Conservation (phyloP, 1,140 invertebrate species). For the Choristoneura fumiferana region DNA sequence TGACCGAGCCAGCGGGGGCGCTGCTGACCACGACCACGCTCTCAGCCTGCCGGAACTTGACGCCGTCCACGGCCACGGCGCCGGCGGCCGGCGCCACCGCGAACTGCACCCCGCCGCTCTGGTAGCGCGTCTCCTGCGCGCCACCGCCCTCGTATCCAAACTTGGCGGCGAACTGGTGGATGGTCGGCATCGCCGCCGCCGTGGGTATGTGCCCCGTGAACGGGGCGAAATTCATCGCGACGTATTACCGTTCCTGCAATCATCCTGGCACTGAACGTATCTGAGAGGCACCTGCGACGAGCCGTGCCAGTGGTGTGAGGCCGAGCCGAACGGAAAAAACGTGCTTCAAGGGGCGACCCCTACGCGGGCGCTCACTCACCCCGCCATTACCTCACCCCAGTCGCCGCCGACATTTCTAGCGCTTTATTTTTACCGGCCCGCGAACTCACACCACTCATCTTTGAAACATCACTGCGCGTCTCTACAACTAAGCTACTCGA, state of each 20-base stretch:
- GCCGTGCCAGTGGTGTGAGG: conserved; percentile 22
- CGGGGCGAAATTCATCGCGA: conserved; percentile 64
- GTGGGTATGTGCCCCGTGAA: conserved; percentile 65
- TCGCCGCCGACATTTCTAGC: conserved; percentile 52
- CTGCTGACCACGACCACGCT: conserved; percentile 69
- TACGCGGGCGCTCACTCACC: conserved; percentile 60
- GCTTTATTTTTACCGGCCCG: conserved; percentile 72
- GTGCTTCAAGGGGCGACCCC: conserved; percentile 50
- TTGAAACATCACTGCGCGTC: conserved; percentile 3
- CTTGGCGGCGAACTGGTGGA: conserved; percentile 70
- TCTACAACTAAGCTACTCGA: conserved; percentile 4
- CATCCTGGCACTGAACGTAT: too few species aligned
- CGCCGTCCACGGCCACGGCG: conserved; percentile 66
- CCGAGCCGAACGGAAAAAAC: conserved; percentile 29
- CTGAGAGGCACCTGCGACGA: too few species aligned
- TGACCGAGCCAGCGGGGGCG: conserved; percentile 62
- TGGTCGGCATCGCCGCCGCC: conserved; percentile 54
- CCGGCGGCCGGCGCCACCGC: conserved; percentile 50
- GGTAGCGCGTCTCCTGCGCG: conserved; percentile 59
- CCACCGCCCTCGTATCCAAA: conserved; percentile 60
- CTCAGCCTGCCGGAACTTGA: conserved; percentile 74
- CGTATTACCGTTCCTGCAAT: background rate
- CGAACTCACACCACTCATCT: conserved; percentile 63
- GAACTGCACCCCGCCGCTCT: conserved; percentile 52
- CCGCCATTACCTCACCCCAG: conserved; percentile 74